Evolutionary conservation across 35 echinoderm and acorn worm genomes (phyloP).

Genomic region (Heliocidaris erythrogramma): DNA sequence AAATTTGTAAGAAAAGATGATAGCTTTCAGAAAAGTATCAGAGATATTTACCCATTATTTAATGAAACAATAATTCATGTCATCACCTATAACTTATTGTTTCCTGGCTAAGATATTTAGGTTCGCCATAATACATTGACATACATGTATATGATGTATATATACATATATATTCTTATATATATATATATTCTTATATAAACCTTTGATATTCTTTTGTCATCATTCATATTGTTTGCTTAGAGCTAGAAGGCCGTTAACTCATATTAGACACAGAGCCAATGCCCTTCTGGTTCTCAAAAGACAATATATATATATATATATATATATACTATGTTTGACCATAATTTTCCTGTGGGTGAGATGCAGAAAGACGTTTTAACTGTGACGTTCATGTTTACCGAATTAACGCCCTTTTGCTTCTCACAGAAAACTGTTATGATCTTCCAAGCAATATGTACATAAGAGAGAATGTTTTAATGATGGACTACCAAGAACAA

Average conservation of each 20-base stretch:
- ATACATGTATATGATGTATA: neutral
- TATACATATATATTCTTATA: neutral
- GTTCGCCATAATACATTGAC: neutral
- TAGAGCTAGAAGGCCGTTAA: too few species aligned
- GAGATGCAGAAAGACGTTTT: neutral
- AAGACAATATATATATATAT: neutral
- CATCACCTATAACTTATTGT: neutral
- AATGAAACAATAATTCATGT: too few species aligned
- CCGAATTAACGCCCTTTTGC: neutral
- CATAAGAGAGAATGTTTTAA: neutral
- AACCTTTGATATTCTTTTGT: neutral
- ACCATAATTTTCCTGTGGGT: neutral
- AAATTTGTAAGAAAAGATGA: too few species aligned
- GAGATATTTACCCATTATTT: too few species aligned
- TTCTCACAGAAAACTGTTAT: neutral
- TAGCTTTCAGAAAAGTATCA: too few species aligned
- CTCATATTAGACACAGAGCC: too few species aligned
- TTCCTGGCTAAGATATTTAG: neutral
- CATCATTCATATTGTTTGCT: neutral
- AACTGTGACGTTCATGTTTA: neutral
- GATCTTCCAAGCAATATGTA: slow-evolving; percentile 17
- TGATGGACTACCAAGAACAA: neutral
- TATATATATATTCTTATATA: neutral
- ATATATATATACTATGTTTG: neutral
- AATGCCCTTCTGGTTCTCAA: too few species aligned